Evolutionary conservation across 2,113 vertebrate genomes (phyloP), one percentile per base, ranked within the genome.

Genomic region (Gasterosteus aculeatus): DNA sequence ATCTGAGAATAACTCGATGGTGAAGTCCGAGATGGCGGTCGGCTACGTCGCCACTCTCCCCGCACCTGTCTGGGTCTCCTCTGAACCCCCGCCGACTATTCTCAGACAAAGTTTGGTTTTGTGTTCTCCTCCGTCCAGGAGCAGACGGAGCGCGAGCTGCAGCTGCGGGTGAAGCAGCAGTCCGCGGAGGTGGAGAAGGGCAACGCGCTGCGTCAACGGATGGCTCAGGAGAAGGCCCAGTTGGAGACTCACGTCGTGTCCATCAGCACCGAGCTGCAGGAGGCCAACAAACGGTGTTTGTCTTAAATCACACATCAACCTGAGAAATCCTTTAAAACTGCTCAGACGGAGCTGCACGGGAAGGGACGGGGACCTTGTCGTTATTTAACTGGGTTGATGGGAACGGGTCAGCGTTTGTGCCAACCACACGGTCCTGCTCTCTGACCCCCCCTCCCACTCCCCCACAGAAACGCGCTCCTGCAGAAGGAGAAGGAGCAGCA

Each of bases 91-190:
- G 2, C 57, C 53, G 56, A n/a, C 46, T 73, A 54, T 70, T 63
- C 42, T 64, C 57, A 39, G 51, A 16, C 54, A 31, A 26, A 26
- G 12, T 64, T 15, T 47, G 53, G 29, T 77, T 81, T 69, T 79
- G 31, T 35, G 18, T 1, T 63, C 33, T 35, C 78, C 65, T 70
- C 15, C 80, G 61, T 92, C 53, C 57, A 99, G 97, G 96, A 95
- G n/a, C 93, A 95, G 85, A 94, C 84, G 0, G 82, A 96, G 63
- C 94, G 87, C 71, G 95, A 96, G 58, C 90, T 98, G 89, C 96
- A 97, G 92, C 87, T 87, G n/a, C 95, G 94, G 51, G 95, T 97
- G 69, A 95, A 96, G 83, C 96, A 96, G 86, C 93, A 97, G 87
- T 96, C 95, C 0, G 85, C 93, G 68, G 96, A 98, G 87, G 94